Evolutionary conservation across 2,113 vertebrate species (phyloP), one percentile per base, ranked within the genome.

Genomic region (Epinephelus cyanopodus): DNA sequence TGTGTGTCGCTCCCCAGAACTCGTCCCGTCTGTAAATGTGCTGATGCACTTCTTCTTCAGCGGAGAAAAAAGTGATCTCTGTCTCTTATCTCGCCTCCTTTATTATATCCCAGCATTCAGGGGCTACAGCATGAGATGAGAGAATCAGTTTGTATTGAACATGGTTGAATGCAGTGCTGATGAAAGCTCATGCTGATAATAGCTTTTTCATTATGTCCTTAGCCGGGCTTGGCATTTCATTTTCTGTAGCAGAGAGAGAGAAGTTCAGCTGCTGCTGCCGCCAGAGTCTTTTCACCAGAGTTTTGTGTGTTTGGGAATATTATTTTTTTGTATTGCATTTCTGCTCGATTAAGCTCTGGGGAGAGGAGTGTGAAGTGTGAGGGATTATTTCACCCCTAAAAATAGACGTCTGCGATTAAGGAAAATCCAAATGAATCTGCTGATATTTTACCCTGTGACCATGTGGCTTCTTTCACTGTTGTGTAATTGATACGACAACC

Each of bases 151-250:
- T 75, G 87, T 85, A 91, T 92, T 92, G 89, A 92, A 77, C 79
- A 83, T 23, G 90, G 63, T 53, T 92, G 91, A 93, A 92, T 91
- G 89, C 89, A 2, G 87, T 4, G 82, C 91, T 92, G 91, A 93
- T 93, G 89, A 92, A 91, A 92, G 87, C 90, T 89, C 82, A 48
- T 71, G 84, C 91, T 92, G 90, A 91, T 92, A 89, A 91, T 90
- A 74, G 91, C 87, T 87, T 92, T 93, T 92, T 91, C 87, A 93
- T 92, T 90, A 90, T 77, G 87, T 87, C 86, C 83, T 93, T 79
- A 84, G 87, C 78, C 75, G 21, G 76, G 77, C 79, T 88, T 56
- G 85, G 74, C 89, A 53, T 92, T 92, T 92, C 84, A 84, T 89
- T 89, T 91, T 86, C 85, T 85, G 25, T 53, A 18, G 67, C 69